These are phyloP conservation scores for Uloborus diversus DNA, from an alignment of 1,140 invertebrate genomes.

Conservation along the genomic window DNA sequence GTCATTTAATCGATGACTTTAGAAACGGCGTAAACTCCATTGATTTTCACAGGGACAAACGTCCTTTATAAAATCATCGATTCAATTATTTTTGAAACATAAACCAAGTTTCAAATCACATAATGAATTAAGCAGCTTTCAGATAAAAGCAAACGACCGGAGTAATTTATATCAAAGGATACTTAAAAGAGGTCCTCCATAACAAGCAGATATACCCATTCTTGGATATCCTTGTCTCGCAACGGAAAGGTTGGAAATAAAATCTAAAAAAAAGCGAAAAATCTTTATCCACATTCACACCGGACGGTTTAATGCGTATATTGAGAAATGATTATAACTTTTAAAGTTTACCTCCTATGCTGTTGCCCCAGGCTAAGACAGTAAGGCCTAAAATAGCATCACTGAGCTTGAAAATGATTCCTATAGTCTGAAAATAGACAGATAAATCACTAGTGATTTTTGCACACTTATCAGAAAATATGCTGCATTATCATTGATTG, in stretches of 20 bases:
- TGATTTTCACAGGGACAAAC: too few species aligned
- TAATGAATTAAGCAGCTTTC: too few species aligned
- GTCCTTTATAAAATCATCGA: too few species aligned
- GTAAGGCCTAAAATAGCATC: constrained; percentile 76
- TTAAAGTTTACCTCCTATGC: constrained; percentile 74
- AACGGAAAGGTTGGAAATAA: constrained; percentile 74
- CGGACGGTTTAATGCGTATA: background rate
- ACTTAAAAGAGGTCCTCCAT: constrained; percentile 78
- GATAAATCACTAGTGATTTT: too few species aligned
- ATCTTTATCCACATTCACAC: background rate
- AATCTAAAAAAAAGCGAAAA: constrained; percentile 67
- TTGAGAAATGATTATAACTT: background rate
- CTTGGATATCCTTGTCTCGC: constrained; percentile 73
- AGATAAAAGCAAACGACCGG: too few species aligned
- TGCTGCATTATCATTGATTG: too few species aligned
- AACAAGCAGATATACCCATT: constrained; percentile 77
- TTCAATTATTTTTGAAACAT: too few species aligned
- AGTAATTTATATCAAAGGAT: constrained; percentile 59
- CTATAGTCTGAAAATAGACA: constrained; percentile 69
- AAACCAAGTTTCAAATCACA: too few species aligned
- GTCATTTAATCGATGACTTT: too few species aligned
- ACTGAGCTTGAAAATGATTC: constrained; percentile 72
- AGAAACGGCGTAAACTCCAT: too few species aligned
- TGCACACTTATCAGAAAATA: too few species aligned
- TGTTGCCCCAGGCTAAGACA: constrained; percentile 78